Percentiles rank a stretch among this genome's conserved stretches.
Conservation (phyloP, 2,797 vertebrate species). For the Graptemys geographica region DNA sequence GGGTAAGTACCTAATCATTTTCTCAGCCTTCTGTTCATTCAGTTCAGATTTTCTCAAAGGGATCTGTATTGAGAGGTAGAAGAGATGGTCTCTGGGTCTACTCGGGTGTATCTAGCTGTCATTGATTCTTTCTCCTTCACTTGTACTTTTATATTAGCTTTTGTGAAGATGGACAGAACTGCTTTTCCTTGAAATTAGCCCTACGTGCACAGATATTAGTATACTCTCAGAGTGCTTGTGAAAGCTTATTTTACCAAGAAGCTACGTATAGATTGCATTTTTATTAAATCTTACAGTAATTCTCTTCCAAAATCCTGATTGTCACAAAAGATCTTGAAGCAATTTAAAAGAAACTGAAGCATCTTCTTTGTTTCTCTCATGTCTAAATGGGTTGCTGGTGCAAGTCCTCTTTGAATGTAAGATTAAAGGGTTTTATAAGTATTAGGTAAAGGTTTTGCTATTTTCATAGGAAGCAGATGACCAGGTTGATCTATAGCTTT, state of each 20-base stretch:
- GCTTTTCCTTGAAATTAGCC: neutral
- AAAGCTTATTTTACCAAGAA: neutral
- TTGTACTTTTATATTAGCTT: neutral
- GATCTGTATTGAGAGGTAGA: neutral
- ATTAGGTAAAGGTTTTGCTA: neutral
- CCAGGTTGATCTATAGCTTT: neutral
- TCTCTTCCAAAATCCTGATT: neutral
- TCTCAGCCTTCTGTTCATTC: constrained; percentile 1
- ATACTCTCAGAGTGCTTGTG: neutral
- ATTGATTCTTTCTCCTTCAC: neutral
- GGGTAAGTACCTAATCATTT: neutral
- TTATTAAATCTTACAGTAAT: neutral
- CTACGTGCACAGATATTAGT: neutral
- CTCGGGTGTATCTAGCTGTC: neutral
- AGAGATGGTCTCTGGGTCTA: neutral
- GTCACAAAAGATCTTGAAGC: neutral
- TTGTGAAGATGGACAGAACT: neutral
- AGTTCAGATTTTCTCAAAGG: neutral
- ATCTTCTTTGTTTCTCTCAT: fast-evolving
- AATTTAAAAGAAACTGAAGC: neutral
- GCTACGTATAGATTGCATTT: neutral
- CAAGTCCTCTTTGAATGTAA: neutral
- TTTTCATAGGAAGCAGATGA: neutral
- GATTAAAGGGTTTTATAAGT: neutral
- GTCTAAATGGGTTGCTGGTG: neutral